These are phyloP conservation scores for Siderastrea radians DNA, from an alignment of 92 coral and sea anemone species.

Conservation along the genomic window DNA sequence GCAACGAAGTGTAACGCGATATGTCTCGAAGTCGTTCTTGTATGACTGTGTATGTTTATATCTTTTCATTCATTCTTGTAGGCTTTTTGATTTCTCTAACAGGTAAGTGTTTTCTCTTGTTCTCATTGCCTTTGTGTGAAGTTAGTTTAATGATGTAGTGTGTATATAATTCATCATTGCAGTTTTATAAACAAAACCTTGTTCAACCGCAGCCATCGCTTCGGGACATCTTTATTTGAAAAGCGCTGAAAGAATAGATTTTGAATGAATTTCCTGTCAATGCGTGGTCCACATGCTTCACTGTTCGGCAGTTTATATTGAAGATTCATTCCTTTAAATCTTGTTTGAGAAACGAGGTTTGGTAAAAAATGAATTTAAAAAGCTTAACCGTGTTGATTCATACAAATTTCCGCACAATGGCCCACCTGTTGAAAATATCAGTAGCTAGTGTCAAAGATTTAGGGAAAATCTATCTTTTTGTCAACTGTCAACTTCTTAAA, in stretches of 20 bases:
- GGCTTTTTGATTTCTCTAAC: conserved; percentile 12
- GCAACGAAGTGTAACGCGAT: conserved; percentile 25
- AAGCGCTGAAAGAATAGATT: conserved; percentile 19
- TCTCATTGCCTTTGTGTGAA: background rate
- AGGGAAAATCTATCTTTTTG: background rate
- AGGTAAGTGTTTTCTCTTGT: conserved; percentile 21
- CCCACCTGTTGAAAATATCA: background rate
- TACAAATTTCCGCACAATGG: background rate
- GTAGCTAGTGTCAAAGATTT: background rate
- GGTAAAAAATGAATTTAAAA: background rate
- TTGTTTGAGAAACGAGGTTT: background rate
- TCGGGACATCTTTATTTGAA: conserved; percentile 5
- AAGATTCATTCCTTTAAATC: background rate
- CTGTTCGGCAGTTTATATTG: background rate
- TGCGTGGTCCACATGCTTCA: background rate
- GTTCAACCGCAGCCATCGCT: background rate
- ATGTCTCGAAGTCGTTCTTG: conserved; percentile 12
- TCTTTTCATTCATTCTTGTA: background rate
- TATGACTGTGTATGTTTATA: conserved; percentile 2
- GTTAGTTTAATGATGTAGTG: background rate
- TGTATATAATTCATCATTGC: background rate
- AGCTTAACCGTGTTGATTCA: background rate
- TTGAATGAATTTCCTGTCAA: conserved; percentile 26
- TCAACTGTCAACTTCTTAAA: background rate
- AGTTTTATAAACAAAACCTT: background rate